Base-by-base conservation (phyloP, 2,113 vertebrate species). In the Regulus satrapa region DNA sequence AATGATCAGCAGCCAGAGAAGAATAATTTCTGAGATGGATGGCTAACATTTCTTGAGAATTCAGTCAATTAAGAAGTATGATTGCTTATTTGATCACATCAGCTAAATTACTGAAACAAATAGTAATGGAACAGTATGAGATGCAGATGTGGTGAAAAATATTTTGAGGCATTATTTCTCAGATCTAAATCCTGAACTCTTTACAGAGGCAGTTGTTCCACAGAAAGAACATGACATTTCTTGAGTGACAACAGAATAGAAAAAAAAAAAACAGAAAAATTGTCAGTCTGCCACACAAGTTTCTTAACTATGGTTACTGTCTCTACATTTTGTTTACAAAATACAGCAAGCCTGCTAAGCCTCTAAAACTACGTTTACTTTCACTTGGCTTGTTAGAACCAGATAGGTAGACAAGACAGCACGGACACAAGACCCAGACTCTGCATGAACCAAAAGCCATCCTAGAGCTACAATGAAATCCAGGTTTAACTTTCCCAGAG, bases 81-180 rank as follows among this genome's bases (percentile, higher is more conserved):
- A 82, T 92, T 92, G 84, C 46, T 89, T 94, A 79, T 91, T 89
- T 76, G 84, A 78, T 91, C 62, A 54, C 45, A 89, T 76, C 46
- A 89, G 32, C 86, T 95, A 69, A 92, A 93, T 91, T 88, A 76
- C 54, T 82, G 71, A 79, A 95, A 95, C 62, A 95, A 94, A 79
- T 56, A 83, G 28, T 66, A 79, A 62, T 69, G 32, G 41, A 89
- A 76, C 26, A 69, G 17, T 79, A 73, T 76, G 49, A 83, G 51
- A 85, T 76, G 40, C 63, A 85, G 63, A 88, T 94, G 71, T 67
- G 69, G 85, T 72, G 38, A 91, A 89, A 94, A 85, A 61, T 78
- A 68, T 69, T 97, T 95, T 92, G 78, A 89, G 55, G 12, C 36
- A 29, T 84, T 59, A 52, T 95, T 89, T 94, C 64, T 58, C 23